A percentile compares a stretch with the other conserved stretches of the same genome.
Conservation (phyloP, 2,113 vertebrate species). For the Conger conger region DNA sequence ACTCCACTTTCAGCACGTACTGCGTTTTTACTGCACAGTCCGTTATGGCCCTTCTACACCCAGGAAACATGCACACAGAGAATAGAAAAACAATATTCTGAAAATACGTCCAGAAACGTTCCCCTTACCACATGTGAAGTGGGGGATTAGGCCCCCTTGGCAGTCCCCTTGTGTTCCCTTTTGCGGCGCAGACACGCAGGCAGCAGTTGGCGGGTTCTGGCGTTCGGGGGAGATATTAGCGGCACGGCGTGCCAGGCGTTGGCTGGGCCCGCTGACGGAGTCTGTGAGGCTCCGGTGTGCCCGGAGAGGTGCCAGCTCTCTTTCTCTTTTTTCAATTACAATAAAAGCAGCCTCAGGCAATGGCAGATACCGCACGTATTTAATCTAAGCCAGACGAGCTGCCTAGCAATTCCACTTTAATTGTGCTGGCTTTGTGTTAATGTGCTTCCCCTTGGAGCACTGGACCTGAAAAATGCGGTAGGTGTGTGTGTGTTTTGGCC, state of each 20-base stretch:
- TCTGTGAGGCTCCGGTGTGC: constrained; percentile 44
- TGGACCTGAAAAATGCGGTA: neutral
- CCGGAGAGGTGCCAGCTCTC: constrained; percentile 24
- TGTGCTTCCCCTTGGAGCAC: neutral
- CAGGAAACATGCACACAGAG: neutral
- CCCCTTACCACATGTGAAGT: neutral
- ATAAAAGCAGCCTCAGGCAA: constrained; percentile 53
- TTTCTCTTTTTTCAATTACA: constrained; percentile 51
- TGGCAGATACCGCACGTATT: constrained; percentile 18
- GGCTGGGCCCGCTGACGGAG: neutral
- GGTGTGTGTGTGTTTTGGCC: neutral
- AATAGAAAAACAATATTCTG: neutral
- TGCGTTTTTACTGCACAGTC: neutral
- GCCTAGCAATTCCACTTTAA: neutral
- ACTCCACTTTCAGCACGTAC: neutral
- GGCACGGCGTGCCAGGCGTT: no score
- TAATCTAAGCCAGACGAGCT: neutral
- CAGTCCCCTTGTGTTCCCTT: neutral
- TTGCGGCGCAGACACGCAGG: neutral
- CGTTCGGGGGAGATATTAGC: no score
- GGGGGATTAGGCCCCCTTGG: neutral
- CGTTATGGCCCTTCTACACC: neutral
- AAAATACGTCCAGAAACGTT: neutral
- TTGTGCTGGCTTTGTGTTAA: neutral
- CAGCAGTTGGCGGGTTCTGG: no score